A percentile compares a stretch with the other conserved stretches of the same genome.
phyloP scores from a whole-genome alignment of 2,797 vertebrate genomes.

The Oreochromis mossambicus region DNA sequence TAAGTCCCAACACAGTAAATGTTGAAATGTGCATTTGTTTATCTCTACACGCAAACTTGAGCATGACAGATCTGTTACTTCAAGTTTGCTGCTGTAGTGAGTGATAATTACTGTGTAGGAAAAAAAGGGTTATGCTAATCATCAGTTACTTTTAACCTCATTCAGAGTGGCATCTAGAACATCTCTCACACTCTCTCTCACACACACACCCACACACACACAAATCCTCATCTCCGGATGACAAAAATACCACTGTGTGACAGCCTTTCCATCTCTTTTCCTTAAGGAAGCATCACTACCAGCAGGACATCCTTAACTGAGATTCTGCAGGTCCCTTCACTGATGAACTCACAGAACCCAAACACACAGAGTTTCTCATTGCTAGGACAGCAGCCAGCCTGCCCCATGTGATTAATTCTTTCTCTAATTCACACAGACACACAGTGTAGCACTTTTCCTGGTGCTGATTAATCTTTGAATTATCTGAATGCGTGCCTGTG shows the following conservation, averaged over 20 bases:
- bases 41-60: neutral
- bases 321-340: neutral
- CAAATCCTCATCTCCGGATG: neutral
- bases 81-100: neutral
- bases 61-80: neutral
- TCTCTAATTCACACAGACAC: neutral
- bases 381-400: neutral
- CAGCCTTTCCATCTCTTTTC: conserved; percentile 30
- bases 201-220: neutral
- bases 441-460: neutral
- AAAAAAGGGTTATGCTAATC: neutral
- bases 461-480: neutral
- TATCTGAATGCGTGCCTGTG: neutral
- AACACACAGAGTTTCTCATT: neutral
- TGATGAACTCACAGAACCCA: neutral
- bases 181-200: neutral
- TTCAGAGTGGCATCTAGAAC: neutral
- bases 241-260: neutral
- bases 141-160: neutral
- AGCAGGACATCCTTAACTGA: conserved; percentile 42
- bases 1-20: neutral
- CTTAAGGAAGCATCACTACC: conserved; percentile 18
- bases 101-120: neutral
- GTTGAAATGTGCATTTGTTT: neutral
- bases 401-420: neutral